Evolutionary conservation across 1,140 invertebrate genomes (phyloP), one percentile per base, ranked within the genome.

Genomic region (Asbolus verrucosus): DNA sequence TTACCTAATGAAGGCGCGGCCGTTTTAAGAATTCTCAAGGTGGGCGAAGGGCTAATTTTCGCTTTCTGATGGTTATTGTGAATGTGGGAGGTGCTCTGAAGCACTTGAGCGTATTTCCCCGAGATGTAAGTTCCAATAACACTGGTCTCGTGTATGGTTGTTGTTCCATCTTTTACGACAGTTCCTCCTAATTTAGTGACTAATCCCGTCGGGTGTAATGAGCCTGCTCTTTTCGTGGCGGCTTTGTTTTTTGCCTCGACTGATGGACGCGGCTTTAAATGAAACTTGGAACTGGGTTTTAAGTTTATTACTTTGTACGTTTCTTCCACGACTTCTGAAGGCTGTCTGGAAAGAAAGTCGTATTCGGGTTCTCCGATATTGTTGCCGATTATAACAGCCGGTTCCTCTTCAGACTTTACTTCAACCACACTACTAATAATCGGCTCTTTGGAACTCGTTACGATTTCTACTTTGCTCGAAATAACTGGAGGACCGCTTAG

Each of bases 61-160:
- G 75, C 80, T 77, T 83, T 84, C 63, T 80, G 79, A 4, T 80
- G 81, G 31, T 73, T 65, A 5, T 69, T 65, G 31, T 74, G 67
- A 75, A 81, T 75, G 14, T 76, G 78, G n/a, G 81, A 81, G 6
- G 77, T 80, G 41, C 80, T 82, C 59, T 82, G 80, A 11, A 82
- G 81, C 1, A 95, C 90, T 80, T 92, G 90, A 5, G 92, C 92
- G 76, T 95, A 95, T 81, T 94, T 93, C 59, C 92, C 92, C 61
- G 91, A 92, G 73, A 95, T 93, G 75, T 91, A 93, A 3, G 93
- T 95, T 1, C 93, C 93, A 75, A 95, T 91, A 8, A 95, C 93
- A 77, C 90, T 93, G 0, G 93, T 95, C 82, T 94, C 92, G 75
- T 94, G 92, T 5, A 94, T 89, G 0, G 93, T 95, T 0, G 92